Conservation (phyloP, 2,888 invertebrate genomes). For the Rhingia campestris region DNA sequence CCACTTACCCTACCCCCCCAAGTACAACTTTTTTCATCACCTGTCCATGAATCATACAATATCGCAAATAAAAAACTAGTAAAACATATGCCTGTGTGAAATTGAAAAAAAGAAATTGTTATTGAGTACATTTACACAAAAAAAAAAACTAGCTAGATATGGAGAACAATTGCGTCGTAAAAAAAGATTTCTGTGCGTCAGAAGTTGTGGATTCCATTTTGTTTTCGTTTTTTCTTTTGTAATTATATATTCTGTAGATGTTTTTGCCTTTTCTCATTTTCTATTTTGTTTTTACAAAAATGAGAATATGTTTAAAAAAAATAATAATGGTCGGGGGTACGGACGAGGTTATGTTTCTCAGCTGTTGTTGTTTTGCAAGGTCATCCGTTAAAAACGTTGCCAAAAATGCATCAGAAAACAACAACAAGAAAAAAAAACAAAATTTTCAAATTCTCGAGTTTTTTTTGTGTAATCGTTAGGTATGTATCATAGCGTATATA, state of each 20-base stretch:
- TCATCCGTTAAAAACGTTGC: conserved; percentile 55
- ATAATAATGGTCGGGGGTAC: neutral
- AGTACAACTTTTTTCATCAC: neutral
- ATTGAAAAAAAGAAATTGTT: conserved; percentile 16
- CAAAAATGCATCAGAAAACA: conserved; percentile 32
- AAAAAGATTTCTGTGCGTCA: conserved; percentile 36
- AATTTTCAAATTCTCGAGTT: conserved; percentile 31
- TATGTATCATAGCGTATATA: neutral
- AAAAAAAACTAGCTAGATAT: conserved; percentile 7
- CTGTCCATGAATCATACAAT: conserved; percentile 34
- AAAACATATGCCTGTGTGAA: conserved; percentile 27
- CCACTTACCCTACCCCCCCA: neutral
- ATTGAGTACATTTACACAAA: neutral
- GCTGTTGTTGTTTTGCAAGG: conserved; percentile 59
- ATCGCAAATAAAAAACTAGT: conserved; percentile 14
- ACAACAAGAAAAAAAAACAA: conserved; percentile 24
- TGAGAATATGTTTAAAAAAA: conserved; percentile 1
- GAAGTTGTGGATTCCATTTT: conserved; percentile 56
- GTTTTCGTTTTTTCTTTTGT: conserved; percentile 16
- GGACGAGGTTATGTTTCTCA: conserved; percentile 40
- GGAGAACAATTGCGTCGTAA: conserved; percentile 51
- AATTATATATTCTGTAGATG: neutral
- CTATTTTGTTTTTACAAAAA: neutral
- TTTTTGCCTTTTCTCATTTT: conserved; percentile 1
- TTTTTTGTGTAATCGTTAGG: conserved; percentile 8